Percentiles rank a stretch among this genome's conserved stretches.
Conservation (phyloP, 2,888 invertebrate genomes). For the Thelaira solivaga region DNA sequence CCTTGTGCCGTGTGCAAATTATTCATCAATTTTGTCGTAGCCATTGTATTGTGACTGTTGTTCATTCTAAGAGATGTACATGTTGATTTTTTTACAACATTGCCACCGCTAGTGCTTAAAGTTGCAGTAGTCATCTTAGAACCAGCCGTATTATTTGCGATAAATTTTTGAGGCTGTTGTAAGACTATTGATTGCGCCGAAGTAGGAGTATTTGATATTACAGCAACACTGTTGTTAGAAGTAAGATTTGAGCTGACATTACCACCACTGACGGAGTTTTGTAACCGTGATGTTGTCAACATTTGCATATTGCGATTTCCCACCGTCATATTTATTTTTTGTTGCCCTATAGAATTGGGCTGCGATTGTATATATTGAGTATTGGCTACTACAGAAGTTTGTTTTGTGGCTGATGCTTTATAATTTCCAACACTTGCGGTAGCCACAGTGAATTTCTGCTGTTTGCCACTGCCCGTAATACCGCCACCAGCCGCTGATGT, state of each 20-base stretch:
- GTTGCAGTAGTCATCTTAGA: constrained; percentile 56
- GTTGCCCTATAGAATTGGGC: constrained; percentile 46
- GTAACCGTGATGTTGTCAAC: constrained; percentile 66
- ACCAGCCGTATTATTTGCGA: constrained; percentile 38
- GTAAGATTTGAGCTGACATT: constrained; percentile 44
- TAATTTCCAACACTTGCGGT: constrained; percentile 55
- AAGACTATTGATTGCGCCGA: constrained; percentile 53
- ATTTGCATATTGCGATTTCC: constrained; percentile 72
- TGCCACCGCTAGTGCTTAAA: constrained; percentile 63
- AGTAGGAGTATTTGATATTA: constrained; percentile 36
- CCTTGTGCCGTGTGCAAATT: constrained; percentile 66
- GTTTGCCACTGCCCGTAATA: constrained; percentile 50
- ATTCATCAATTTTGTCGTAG: constrained; percentile 63
- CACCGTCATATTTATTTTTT: constrained; percentile 65
- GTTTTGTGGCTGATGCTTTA: constrained; percentile 62
- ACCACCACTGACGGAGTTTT: constrained; percentile 42
- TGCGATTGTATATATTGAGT: constrained; percentile 64
- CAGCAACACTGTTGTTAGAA: constrained; percentile 34
- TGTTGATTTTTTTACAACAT: constrained; percentile 69
- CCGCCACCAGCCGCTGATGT: constrained; percentile 59
- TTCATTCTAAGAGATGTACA: constrained; percentile 65
- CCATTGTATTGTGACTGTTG: constrained; percentile 59
- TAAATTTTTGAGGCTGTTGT: constrained; percentile 62
- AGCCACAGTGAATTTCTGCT: constrained; percentile 60
- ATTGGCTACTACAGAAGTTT: constrained; percentile 40